A percentile compares a stretch with the other conserved stretches of the same genome.
Evolutionary conservation across 2,113 vertebrate species (phyloP).

Genomic region (Tupaia chinensis): DNA sequence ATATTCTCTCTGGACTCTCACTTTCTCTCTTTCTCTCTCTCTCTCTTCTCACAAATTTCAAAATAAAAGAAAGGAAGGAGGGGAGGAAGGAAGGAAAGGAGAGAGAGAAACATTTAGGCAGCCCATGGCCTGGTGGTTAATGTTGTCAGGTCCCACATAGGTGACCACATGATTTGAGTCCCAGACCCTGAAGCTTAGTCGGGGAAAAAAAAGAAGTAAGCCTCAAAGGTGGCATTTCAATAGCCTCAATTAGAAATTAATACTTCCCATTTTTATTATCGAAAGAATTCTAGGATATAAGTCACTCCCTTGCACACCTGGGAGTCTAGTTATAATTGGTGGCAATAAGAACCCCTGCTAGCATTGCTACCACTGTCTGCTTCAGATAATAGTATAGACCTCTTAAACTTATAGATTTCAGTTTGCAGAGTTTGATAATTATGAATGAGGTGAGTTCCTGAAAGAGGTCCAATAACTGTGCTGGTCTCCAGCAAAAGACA

Average conservation of each 20-base stretch:
- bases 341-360: neutral
- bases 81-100: too few species aligned
- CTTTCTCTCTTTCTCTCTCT: too few species aligned
- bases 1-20: too few species aligned
- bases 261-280: neutral
- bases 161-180: too few species aligned
- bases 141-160: too few species aligned
- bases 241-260: slow-evolving; percentile 18
- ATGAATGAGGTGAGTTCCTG: neutral
- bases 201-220: neutral
- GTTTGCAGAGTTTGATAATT: neutral
- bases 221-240: neutral
- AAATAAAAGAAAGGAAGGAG: too few species aligned
- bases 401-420: neutral
- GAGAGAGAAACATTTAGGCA: too few species aligned
- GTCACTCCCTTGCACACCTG: neutral
- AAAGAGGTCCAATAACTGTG: neutral
- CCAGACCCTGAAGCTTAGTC: too few species aligned
- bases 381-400: neutral
- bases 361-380: neutral
- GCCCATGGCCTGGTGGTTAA: too few species aligned
- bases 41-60: too few species aligned
- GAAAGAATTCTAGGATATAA: slow-evolving; percentile 41
- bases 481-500: neutral
- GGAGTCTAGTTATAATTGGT: neutral